Percentiles rank a stretch among this genome's conserved stretches.
Evolutionary conservation across 2,888 invertebrate species (phyloP).

Genomic region (Prosopocoilus inquinatus): DNA sequence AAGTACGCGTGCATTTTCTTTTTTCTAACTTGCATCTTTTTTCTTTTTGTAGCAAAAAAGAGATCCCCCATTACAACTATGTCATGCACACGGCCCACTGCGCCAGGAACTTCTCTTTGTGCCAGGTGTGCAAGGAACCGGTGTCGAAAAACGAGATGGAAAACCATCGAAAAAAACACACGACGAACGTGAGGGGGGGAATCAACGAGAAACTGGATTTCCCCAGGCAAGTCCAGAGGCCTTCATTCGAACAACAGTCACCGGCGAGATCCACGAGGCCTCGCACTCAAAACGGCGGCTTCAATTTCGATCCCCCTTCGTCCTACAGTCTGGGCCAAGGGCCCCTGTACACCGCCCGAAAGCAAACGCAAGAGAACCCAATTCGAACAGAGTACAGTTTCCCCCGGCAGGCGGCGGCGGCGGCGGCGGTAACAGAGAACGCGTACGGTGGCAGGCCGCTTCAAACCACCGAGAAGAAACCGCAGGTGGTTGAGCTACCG

Average conservation of each 20-base stretch:
- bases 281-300: not conserved
- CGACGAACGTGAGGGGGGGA: constrained; percentile 8
- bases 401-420: not conserved
- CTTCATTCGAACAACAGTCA: not conserved
- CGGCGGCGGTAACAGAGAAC: not conserved
- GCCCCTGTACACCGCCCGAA: too few species aligned
- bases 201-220: constrained; percentile 10
- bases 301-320: too few species aligned
- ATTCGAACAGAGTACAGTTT: not conserved
- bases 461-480: not conserved
- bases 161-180: constrained; percentile 53
- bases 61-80: constrained; percentile 66
- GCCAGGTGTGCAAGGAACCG: constrained; percentile 67
- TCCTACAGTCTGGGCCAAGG: too few species aligned
- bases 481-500: not conserved
- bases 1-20: not conserved
- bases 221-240: constrained; percentile 11
- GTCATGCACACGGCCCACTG: constrained; percentile 71
- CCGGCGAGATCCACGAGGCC: not conserved
- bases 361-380: too few species aligned
- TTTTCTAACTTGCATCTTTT: constrained; percentile 16
- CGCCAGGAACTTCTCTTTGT: constrained; percentile 63
- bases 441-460: not conserved
- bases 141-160: constrained; percentile 60
- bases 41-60: constrained; percentile 59